Conservation (phyloP, 2,888 invertebrate species). For the Kryphioiulus occultus region DNA sequence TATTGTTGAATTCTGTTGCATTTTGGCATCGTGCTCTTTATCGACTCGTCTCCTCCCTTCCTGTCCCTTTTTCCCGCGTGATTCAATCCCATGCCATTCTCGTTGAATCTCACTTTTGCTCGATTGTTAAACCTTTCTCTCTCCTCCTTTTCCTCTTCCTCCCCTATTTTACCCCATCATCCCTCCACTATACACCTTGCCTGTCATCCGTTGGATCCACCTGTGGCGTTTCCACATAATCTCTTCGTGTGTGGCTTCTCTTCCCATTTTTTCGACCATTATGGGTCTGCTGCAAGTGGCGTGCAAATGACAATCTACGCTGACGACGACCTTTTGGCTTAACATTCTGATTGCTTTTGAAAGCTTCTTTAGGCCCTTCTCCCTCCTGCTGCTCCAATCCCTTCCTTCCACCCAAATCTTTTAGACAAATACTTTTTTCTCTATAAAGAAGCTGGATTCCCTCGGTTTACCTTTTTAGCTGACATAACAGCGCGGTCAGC, state of each 20-base stretch:
- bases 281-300: not conserved
- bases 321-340: not conserved
- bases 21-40: not conserved
- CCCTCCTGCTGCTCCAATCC: not conserved
- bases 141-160: too few relatives aligned
- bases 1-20: not conserved
- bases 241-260: not conserved
- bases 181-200: too few relatives aligned
- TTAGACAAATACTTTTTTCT: not conserved
- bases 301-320: constrained; percentile 1
- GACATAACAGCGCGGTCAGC: not conserved
- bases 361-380: constrained; percentile 4
- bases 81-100: not conserved
- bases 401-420: not conserved
- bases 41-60: not conserved
- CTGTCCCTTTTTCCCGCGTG: not conserved
- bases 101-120: not conserved
- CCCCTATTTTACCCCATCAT: too few relatives aligned
- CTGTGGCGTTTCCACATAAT: constrained; percentile 24
- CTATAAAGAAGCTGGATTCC: constrained; percentile 19
- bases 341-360: constrained; percentile 31
- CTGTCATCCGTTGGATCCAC: not conserved
- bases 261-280: not conserved
- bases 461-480: not conserved
- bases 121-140: constrained; percentile 6